Evolutionary conservation across 2,888 invertebrate genomes (phyloP), one percentile per base, ranked within the genome.

Genomic region (Lasioglossum marginatum): DNA sequence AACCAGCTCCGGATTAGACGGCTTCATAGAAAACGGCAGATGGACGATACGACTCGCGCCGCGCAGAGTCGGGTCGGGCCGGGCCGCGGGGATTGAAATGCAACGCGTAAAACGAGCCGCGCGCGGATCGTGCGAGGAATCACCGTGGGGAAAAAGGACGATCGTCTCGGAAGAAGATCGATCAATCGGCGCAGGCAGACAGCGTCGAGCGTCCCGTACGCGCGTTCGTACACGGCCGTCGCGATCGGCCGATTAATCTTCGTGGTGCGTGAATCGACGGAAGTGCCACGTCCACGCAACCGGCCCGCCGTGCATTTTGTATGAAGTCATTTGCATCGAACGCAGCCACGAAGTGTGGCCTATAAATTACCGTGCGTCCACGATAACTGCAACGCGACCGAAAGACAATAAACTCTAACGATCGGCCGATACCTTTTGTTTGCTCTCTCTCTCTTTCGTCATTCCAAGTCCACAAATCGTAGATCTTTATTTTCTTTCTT

Each of bases 251-350:
- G 91, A 90, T 90, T 89, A 88, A 90, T 90, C 91, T 91, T 89
- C 87, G 82, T 48, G 83, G 68, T 82, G 85, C 88, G 88, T 90
- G 90, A 90, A 90, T 90, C 91, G 85, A 77, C 90, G 90, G 89
- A 90, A 90, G 88, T 89, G 90, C 86, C 90, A 90, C 89, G 90
- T 90, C 89, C 89, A 84, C 86, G 81, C 85, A 76, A 80, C 68
- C 83, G 60, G 82, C 48, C 87, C 48, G 74, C 73, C 43, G 68
- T 79, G 90, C 90, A 90, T 90, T 90, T 90, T 90, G 88, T 90
- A 90, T 88, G 37, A 82, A 82, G 91, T 85, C 82, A 90, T 90
- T 90, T 88, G 91, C 90, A 90, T 90, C 89, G 82, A 82, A 82
- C 86, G 87, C 68, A 84, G 79, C 82, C 87, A 45, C 72, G 48